Conservation (phyloP, 2,797 vertebrate genomes). For the Novumbra hubbsi region DNA sequence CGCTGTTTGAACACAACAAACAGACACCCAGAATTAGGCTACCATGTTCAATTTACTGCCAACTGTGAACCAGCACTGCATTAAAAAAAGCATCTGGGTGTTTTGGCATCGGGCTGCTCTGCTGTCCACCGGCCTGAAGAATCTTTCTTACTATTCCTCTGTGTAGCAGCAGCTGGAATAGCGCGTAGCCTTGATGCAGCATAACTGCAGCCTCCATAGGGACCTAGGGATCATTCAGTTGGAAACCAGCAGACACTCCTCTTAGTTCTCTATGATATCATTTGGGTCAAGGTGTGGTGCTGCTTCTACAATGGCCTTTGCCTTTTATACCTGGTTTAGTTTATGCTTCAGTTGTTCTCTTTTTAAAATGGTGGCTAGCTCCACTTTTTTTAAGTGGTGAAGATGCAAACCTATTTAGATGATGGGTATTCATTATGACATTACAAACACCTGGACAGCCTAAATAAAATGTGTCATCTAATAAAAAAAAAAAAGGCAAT, state of each 20-base stretch:
- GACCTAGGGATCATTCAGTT: slow-evolving; percentile 4
- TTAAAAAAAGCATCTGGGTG: slow-evolving; percentile 73
- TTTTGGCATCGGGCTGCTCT: slow-evolving; percentile 55
- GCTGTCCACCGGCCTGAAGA: slow-evolving; percentile 31
- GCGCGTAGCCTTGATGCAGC: background rate
- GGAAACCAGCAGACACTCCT: background rate
- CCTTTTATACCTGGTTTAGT: background rate
- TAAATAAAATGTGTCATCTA: background rate
- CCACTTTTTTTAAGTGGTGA: background rate
- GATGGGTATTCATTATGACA: background rate
- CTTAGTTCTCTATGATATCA: background rate
- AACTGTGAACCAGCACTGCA: slow-evolving; percentile 57
- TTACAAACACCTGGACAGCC: background rate
- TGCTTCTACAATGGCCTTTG: background rate
- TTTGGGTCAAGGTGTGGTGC: background rate
- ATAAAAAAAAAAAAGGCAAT: background rate
- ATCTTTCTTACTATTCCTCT: slow-evolving; percentile 27
- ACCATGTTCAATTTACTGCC: slow-evolving; percentile 67
- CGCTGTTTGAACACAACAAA: slow-evolving; percentile 60
- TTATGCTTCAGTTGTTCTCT: background rate
- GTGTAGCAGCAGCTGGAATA: slow-evolving; percentile 3
- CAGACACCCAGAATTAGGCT: slow-evolving; percentile 67
- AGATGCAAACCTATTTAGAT: background rate
- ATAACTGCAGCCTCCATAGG: slow-evolving; percentile 3
- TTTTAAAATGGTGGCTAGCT: background rate